Evolutionary conservation across 2,888 invertebrate species (phyloP), one percentile per base, ranked within the genome.

Genomic region (Bellardia pandia): DNA sequence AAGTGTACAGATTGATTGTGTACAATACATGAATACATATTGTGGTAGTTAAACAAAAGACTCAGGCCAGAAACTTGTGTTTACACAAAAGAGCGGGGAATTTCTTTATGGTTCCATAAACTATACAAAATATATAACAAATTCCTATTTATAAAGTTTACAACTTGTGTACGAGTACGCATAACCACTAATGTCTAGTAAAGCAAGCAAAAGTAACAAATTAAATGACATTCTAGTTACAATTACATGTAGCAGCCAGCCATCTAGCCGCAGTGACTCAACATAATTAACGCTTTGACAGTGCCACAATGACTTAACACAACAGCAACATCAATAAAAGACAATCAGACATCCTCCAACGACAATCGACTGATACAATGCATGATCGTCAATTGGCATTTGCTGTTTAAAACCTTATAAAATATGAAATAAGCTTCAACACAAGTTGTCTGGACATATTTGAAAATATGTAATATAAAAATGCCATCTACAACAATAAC

Each of bases 221-320:
- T 91, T 92, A 91, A 90, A 86, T 71, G 78, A 75, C 85, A 82
- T 80, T 84, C 78, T 72, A 76, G 16, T 74, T 84, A 72, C 82
- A 85, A 88, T 80, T 79, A 45, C 69, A 37, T 37, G 37, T 37
- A 83, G 56, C 8, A 74, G 11, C 88, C 88, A 79, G 37, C 56
- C 53, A 74, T 4, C 58, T 40, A 45, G 9, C 30, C 33, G 60
- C 45, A 75, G 72, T 72, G 66, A 90, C 90, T 87, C 90, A 90
- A 90, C 89, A 90, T 92, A 91, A 91, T 91, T 91, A 91, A 91
- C 90, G 89, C 91, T 88, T 60, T 78, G 72, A 45, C 71, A 64
- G 62, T 72, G 71, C 76, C 33, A 68, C 60, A 74, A 68, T 74
- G 72, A 84, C 42, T 78, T 58, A 74, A 68, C 78, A 84, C 33